Evolutionary conservation across 2,888 invertebrate genomes (phyloP).

Genomic region (Eristalis arbustorum): DNA sequence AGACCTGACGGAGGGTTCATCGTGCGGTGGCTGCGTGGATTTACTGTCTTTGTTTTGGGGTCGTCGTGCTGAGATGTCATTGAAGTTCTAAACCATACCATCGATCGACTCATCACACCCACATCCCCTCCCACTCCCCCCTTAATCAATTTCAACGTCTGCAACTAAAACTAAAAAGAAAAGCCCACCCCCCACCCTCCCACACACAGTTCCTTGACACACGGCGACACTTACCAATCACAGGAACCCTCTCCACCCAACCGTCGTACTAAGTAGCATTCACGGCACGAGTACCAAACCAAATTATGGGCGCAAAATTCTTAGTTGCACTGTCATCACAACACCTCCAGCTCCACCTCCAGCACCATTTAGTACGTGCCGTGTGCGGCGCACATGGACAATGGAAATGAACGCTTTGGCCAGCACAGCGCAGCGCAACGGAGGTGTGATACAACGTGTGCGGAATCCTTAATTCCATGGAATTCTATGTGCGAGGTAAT

Average conservation of each 20-base stretch:
- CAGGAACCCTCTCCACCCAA: background rate
- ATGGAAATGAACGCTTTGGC: constrained; percentile 38
- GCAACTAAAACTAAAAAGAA: background rate
- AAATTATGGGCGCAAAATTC: constrained; percentile 65
- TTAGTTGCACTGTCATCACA: constrained; percentile 57
- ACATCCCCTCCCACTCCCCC: background rate
- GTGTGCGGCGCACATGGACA: constrained; percentile 28
- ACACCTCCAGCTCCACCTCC: constrained; percentile 1
- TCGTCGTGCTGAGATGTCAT: too few species aligned
- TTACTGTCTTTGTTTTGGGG: background rate
- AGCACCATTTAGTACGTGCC: background rate
- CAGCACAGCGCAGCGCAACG: background rate
- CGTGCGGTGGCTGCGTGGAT: too few species aligned
- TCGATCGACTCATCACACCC: background rate
- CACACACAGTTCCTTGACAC: constrained; percentile 57
- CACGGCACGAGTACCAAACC: constrained; percentile 52
- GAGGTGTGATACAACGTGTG: constrained; percentile 63
- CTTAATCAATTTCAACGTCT: too few species aligned
- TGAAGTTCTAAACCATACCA: too few species aligned
- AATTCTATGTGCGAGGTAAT: constrained; percentile 48
- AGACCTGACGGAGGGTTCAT: too few species aligned
- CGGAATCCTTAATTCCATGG: constrained; percentile 52
- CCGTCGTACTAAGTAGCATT: constrained; percentile 49
- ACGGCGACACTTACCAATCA: background rate
- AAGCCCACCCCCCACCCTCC: background rate